Conservation (phyloP, 2,888 invertebrate species). For the Salpingus planirostris region DNA sequence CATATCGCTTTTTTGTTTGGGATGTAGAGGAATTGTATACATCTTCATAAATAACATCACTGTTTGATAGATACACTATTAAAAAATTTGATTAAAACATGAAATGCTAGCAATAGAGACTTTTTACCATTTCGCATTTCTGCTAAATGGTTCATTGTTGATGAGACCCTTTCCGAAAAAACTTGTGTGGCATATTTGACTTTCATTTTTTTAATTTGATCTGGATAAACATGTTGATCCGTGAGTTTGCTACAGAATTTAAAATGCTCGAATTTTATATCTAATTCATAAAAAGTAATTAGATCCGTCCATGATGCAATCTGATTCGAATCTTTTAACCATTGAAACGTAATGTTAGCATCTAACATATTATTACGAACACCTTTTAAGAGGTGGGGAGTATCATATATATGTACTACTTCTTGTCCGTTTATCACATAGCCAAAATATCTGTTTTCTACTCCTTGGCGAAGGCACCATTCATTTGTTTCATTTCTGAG, state of each 20-base stretch:
- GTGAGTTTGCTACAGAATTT: conserved; percentile 5
- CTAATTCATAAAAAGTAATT: conserved; percentile 3
- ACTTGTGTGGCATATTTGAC: conserved; percentile 1
- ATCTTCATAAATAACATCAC: no score
- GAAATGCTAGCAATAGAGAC: background rate
- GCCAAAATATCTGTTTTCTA: no score
- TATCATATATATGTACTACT: conserved; percentile 1
- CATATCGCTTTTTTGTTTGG: no score
- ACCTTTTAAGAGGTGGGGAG: conserved; percentile 1
- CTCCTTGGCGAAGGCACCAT: no score
- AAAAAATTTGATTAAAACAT: background rate
- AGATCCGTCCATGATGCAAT: conserved; percentile 5
- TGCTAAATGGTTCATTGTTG: no score
- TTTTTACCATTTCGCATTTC: no score
- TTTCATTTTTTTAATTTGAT: background rate
- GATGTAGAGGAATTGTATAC: background rate
- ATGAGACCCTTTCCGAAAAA: background rate
- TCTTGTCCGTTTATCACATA: no score
- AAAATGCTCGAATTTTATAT: conserved; percentile 2
- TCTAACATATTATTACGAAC: conserved; percentile 2
- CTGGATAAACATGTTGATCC: conserved; percentile 5
- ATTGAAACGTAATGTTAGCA: conserved; percentile 2
- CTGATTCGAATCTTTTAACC: conserved; percentile 5
- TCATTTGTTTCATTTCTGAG: background rate
- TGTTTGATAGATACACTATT: no score